Evolutionary conservation across 2,888 invertebrate genomes (phyloP), one percentile per base, ranked within the genome.

Genomic region (Cryptocephalus primarius): DNA sequence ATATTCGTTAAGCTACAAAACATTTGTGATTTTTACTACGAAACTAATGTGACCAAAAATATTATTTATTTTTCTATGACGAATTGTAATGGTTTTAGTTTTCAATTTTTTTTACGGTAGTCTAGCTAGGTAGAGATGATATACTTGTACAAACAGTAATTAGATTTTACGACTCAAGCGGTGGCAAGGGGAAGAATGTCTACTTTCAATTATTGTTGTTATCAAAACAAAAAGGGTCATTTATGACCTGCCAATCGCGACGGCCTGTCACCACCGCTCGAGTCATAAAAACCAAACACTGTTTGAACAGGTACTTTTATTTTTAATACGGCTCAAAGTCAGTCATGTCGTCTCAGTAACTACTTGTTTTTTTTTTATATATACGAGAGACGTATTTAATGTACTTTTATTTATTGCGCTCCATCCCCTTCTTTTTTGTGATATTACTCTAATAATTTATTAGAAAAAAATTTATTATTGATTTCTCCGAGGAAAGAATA

Each of bases 361-460:
- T 36, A 11, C 36, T n/a, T 36, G 6, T 12, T n/a, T 2, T 36
- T 36, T 11, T 36, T n/a, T 36, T 12, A 36, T 36, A 11, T 36
- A 12, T 6, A 36, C 13, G 36, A 31, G 32, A 10, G 6, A 8
- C 12, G 31, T 38, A 12, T 46, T 48, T 31, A n/a, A n/a, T 45
- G 33, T 45, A 48, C 48, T 51, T 46, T 50, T 54, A 55, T 57
- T 56, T 54, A 55, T 56, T 36, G n/a, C n/a, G 12, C 11, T 36
- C 12, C 36, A 36, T 36, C 11, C 36, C 12, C 11, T 40, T 40
- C 10, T 56, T 47, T 50, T 50, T 51, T 59, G 59, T 59, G 59
- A 59, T 59, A 59, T 55, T 59, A 59, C 47, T 54, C 53, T 59
- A 53, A 55, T 56, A 53, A 57, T 57, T 59, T 58, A 58, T 59